These are phyloP conservation scores for Anoura caudifer DNA, from an alignment of 2,113 vertebrate genomes.

Conservation along the genomic window DNA sequence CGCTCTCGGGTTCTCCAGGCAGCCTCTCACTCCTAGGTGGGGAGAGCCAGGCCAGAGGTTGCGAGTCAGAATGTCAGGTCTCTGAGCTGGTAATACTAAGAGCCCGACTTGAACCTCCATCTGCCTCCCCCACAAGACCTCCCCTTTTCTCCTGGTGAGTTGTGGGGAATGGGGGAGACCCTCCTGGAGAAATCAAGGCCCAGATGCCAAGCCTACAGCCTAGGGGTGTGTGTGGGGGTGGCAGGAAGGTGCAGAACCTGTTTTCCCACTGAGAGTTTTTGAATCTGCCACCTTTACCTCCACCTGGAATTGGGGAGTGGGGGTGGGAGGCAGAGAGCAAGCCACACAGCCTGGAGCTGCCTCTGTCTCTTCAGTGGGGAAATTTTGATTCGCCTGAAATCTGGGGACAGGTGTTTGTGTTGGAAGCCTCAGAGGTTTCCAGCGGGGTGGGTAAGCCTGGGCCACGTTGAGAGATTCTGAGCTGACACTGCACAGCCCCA, in stretches of 20 bases:
- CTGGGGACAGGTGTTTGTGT: neutral
- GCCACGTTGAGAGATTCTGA: neutral
- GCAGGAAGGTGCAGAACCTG: constrained; percentile 50
- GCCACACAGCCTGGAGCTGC: neutral
- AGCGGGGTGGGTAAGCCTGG: neutral
- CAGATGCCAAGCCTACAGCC: neutral
- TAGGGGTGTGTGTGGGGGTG: neutral
- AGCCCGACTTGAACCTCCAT: neutral
- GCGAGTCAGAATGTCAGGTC: neutral
- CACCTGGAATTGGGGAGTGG: neutral
- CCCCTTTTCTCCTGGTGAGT: neutral
- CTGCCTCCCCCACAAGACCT: too few relatives aligned
- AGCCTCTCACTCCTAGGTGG: neutral
- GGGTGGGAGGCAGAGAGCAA: neutral
- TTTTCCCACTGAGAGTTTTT: constrained; percentile 47
- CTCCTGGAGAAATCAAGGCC: neutral
- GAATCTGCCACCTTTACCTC: neutral
- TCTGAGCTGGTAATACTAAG: neutral
- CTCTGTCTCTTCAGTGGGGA: neutral
- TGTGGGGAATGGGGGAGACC: neutral
- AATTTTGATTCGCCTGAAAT: neutral
- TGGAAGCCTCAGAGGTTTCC: neutral
- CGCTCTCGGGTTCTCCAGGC: fast-evolving
- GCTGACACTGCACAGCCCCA: neutral
- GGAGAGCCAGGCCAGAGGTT: neutral